These are phyloP conservation scores for Aricia artaxerxes DNA, from an alignment of 2,888 invertebrate species.

Conservation along the genomic window DNA sequence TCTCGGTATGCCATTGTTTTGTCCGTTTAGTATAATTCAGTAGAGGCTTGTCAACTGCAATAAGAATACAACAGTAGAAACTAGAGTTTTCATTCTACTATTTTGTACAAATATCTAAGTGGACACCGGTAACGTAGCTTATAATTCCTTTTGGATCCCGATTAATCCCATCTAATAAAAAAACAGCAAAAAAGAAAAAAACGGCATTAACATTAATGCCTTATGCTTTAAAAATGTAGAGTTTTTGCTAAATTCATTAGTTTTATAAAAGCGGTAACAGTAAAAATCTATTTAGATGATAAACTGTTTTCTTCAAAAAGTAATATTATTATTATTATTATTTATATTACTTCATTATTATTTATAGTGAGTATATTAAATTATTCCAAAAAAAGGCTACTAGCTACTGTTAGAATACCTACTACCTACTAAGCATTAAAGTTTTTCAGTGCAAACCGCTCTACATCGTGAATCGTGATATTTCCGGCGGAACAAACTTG, in stretches of 20 bases:
- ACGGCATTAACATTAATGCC: neutral
- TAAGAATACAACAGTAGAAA: neutral
- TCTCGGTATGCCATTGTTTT: neutral
- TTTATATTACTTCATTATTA: too few relatives aligned
- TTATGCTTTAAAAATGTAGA: neutral
- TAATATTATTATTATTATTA: too few relatives aligned
- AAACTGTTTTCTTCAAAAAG: too few relatives aligned
- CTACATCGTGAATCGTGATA: constrained; percentile 4
- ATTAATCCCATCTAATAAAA: neutral
- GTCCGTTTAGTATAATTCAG: neutral
- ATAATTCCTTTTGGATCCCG: neutral
- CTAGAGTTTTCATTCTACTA: neutral
- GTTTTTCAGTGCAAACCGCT: neutral
- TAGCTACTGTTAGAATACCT: neutral
- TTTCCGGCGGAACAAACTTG: constrained; percentile 21
- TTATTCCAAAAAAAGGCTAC: too few relatives aligned
- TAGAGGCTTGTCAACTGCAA: neutral
- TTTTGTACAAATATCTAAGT: neutral
- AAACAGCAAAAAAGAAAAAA: neutral
- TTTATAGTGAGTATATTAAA: too few relatives aligned
- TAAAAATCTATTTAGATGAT: too few relatives aligned
- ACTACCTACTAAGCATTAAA: neutral
- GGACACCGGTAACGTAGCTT: neutral
- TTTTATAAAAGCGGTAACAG: too few relatives aligned
- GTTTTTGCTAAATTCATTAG: neutral